phyloP scores from a whole-genome alignment of 2,113 vertebrate genomes.

The Chrysochloris asiatica region DNA sequence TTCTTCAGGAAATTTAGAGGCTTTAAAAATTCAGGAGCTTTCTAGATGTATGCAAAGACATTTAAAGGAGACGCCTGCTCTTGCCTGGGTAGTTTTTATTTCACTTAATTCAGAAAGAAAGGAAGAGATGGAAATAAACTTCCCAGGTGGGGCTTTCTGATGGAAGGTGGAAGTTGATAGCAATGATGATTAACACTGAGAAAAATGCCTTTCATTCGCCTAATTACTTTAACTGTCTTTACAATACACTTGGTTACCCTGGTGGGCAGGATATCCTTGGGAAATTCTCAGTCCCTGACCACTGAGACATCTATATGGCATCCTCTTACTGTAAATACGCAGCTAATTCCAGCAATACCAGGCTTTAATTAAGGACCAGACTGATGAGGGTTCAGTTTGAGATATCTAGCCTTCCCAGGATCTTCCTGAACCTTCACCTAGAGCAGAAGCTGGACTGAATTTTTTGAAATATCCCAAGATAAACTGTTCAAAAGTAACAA shows the following conservation, averaged over 20 bases:
- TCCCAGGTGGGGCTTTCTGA: not conserved
- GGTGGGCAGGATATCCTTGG: not conserved
- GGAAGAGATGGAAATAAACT: not conserved
- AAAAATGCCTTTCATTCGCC: not conserved
- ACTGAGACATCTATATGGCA: not conserved
- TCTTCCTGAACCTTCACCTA: not conserved
- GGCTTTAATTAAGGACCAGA: not conserved
- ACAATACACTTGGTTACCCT: not conserved
- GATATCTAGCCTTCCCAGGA: not conserved
- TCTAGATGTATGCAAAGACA: not conserved
- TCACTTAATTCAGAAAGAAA: not conserved
- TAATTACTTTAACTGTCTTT: not conserved
- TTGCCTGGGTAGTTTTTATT: conserved; percentile 16
- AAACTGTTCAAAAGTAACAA: not conserved
- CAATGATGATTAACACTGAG: not conserved
- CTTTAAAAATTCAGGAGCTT: not conserved
- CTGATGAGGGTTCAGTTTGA: not conserved
- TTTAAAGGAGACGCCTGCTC: not conserved
- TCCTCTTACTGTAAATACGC: not conserved
- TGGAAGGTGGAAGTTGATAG: not conserved
- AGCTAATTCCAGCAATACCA: not conserved
- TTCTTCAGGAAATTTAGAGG: not conserved
- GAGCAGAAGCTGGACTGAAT: not conserved
- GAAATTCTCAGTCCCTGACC: not conserved
- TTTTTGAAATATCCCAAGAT: not conserved